Conservation (phyloP, 2,888 invertebrate genomes). For the Agrypnus murinus region DNA sequence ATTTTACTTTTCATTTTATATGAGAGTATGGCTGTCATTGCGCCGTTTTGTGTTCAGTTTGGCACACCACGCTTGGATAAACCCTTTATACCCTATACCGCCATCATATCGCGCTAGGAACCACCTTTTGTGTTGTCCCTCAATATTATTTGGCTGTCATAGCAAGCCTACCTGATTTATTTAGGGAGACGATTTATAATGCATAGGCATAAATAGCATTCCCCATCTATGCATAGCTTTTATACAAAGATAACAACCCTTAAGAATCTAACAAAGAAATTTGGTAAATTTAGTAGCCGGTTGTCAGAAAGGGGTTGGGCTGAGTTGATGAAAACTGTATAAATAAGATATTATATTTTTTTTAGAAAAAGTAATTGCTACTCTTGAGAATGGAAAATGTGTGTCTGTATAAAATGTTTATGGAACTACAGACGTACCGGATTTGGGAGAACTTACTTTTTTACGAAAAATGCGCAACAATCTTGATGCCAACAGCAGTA, state of each 20-base stretch:
- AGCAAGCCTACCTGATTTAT: slow-evolving; percentile 53
- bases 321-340: no score
- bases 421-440: no score
- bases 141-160: slow-evolving; percentile 57
- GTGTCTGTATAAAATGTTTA: no score
- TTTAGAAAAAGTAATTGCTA: no score
- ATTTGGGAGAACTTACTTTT: no score
- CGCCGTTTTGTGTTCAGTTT: slow-evolving; percentile 47
- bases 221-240: background rate
- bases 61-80: slow-evolving; percentile 51
- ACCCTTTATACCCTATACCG: slow-evolving; percentile 50
- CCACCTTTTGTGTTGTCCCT: slow-evolving; percentile 57
- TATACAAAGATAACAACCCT: slow-evolving; percentile 31
- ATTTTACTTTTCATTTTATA: slow-evolving; percentile 45
- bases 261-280: slow-evolving; percentile 23
- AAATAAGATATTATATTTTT: no score
- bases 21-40: slow-evolving; percentile 44
- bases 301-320: slow-evolving; percentile 13
- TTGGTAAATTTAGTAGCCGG: slow-evolving; percentile 12
- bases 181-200: slow-evolving; percentile 31
- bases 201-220: slow-evolving; percentile 40
- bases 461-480: no score
- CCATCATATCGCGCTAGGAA: slow-evolving; percentile 49
- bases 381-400: no score
- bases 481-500: no score